Percentiles rank a stretch among this genome's conserved stretches.
These are phyloP conservation scores for Rhabdomys dilectus DNA, from an alignment of 2,113 vertebrate species.

Conservation along the genomic window DNA sequence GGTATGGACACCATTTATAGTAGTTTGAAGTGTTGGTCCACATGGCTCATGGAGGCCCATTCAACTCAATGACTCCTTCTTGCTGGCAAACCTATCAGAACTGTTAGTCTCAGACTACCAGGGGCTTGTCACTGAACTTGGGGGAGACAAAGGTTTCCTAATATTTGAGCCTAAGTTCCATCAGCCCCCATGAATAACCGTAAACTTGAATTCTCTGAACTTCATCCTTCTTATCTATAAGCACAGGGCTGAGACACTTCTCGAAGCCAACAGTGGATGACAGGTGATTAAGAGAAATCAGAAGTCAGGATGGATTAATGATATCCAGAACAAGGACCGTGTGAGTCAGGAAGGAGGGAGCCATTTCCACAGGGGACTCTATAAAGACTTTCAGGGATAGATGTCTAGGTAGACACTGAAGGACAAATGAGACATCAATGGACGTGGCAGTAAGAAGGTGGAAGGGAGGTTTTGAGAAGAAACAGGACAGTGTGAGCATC, in stretches of 20 bases:
- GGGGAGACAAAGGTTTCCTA: background rate
- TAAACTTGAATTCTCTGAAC: background rate
- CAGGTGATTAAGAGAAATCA: background rate
- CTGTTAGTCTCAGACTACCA: background rate
- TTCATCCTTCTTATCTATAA: background rate
- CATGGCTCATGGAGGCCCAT: background rate
- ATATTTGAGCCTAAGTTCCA: background rate
- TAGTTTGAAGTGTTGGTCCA: background rate
- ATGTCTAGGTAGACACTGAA: background rate
- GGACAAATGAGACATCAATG: background rate
- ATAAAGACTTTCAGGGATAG: background rate
- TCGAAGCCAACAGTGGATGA: background rate
- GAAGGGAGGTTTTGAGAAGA: background rate
- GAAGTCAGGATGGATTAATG: background rate
- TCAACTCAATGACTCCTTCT: background rate
- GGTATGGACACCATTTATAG: background rate
- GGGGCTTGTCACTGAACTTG: background rate
- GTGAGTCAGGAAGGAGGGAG: background rate
- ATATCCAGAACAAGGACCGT: fast-evolving
- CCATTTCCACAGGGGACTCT: background rate
- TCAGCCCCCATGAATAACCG: background rate
- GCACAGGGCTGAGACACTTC: background rate
- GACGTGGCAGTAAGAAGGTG: background rate
- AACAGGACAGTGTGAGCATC: background rate
- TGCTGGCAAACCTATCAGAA: background rate